Conservation (phyloP, 1,140 invertebrate species). For the honey bee (Apis mellifera) region Amel_HAv3.1 CM009931.2:8755501-8756000, state of each 20-base stretch:
- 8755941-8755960: slow-evolving; percentile 52
- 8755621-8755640: slow-evolving; percentile 54
- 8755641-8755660: background rate
- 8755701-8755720: slow-evolving; percentile 44
- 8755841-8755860: slow-evolving; percentile 55
- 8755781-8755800: slow-evolving; percentile 61
- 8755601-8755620: slow-evolving; percentile 39
- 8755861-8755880: slow-evolving; percentile 46
- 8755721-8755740: slow-evolving; percentile 52
- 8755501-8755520: slow-evolving; percentile 32
- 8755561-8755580: background rate
- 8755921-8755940: slow-evolving; percentile 25
- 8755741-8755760: background rate
- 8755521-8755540: slow-evolving; percentile 46
- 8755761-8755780: background rate
- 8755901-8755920: slow-evolving; percentile 41
- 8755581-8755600: background rate
- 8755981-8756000: slow-evolving; percentile 22
- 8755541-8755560: slow-evolving; percentile 20
- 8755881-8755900: slow-evolving; percentile 14
- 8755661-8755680: too few relatives aligned
- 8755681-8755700: background rate
- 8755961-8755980: slow-evolving; percentile 38
- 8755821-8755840: slow-evolving; percentile 52
- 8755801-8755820: slow-evolving; percentile 59